phyloP scores from a whole-genome alignment of 2,797 vertebrate species.

The Lithobates sylvaticus region DNA sequence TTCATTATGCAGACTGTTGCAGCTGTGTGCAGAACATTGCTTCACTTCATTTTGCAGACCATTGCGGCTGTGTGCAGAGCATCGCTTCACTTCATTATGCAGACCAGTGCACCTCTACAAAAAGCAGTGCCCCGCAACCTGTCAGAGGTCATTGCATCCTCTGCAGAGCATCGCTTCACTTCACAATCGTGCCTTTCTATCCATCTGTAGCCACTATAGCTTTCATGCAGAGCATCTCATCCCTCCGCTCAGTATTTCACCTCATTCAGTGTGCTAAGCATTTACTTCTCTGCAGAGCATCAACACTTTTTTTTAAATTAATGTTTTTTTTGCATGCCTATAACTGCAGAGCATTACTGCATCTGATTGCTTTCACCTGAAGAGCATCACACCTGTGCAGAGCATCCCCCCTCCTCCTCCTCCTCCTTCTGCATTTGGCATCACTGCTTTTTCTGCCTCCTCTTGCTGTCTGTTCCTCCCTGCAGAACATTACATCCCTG shows the following conservation, averaged over 20 bases:
- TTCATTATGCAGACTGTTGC: too few species aligned
- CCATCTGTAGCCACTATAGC: not conserved
- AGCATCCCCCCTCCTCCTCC: too few species aligned
- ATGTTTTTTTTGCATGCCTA: not conserved
- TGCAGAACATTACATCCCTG: not conserved
- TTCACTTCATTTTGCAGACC: too few species aligned
- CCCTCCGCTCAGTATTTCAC: not conserved
- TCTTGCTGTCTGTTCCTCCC: not conserved
- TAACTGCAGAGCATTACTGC: constrained; percentile 17
- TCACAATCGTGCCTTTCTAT: not conserved
- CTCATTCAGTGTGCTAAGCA: not conserved
- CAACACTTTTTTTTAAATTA: not conserved
- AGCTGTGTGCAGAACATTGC: too few species aligned
- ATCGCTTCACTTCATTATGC: not conserved
- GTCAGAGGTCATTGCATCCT: too few species aligned
- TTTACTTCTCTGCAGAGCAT: not conserved
- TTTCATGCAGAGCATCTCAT: not conserved
- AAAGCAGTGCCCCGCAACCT: not conserved
- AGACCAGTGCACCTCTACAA: not conserved
- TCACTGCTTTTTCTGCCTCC: too few species aligned
- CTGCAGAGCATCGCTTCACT: not conserved
- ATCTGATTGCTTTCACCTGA: not conserved
- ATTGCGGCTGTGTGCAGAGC: not conserved
- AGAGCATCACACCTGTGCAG: not conserved
- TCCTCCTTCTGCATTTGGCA: too few species aligned